phyloP scores from a whole-genome alignment of 1,140 invertebrate genomes.

The Brachionus manjavacas region DNA sequence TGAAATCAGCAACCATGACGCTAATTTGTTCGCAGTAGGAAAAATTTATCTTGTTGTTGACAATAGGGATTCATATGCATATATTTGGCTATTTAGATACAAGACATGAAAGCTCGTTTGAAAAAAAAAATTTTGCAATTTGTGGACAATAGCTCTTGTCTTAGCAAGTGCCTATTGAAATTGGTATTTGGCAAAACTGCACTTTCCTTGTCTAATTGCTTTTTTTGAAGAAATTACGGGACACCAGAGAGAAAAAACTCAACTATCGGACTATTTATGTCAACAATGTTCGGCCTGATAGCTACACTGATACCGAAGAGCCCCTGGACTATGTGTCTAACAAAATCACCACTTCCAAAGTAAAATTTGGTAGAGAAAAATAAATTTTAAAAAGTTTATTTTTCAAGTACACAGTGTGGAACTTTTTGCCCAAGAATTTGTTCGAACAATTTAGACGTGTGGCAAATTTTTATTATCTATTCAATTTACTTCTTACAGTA shows the following conservation, averaged over 20 bases:
- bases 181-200: background rate
- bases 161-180: background rate
- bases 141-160: conserved; percentile 3
- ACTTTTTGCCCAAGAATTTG: conserved; percentile 76
- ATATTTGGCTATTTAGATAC: background rate
- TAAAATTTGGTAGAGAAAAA: background rate
- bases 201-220: background rate
- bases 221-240: conserved; percentile 1
- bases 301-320: background rate
- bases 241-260: conserved; percentile 5
- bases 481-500: conserved; percentile 68
- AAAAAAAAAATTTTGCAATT: conserved; percentile 13
- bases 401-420: conserved; percentile 78
- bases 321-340: background rate
- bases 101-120: background rate
- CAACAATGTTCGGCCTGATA: background rate
- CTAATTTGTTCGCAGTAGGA: background rate
- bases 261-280: background rate
- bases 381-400: conserved; percentile 61
- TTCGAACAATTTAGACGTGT: conserved; percentile 76
- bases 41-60: background rate
- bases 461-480: conserved; percentile 78
- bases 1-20: background rate
- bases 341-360: background rate
- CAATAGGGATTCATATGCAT: background rate